A percentile compares a stretch with the other conserved stretches of the same genome.
Conservation (phyloP, 30 jellyfish, hydroid and myxozoan genomes). For the Hydractinia echinata region DNA sequence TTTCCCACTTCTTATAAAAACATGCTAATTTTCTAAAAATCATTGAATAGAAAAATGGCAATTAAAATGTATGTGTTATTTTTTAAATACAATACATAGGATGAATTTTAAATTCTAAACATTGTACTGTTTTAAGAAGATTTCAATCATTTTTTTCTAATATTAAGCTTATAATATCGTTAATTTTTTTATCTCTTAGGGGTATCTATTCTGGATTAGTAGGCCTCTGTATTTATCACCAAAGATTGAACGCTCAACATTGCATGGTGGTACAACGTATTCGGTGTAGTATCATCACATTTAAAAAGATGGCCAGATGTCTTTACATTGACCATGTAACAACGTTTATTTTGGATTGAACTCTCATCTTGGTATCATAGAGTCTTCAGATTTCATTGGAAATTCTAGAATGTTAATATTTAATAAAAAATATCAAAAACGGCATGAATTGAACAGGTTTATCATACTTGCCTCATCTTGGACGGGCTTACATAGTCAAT, state of each 20-base stretch:
- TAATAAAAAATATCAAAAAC: neutral
- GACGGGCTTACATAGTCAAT: too few species aligned
- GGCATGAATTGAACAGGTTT: too few species aligned
- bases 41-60: too few species aligned
- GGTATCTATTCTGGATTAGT: slow-evolving; percentile 78
- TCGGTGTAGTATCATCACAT: slow-evolving; percentile 35
- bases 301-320: slow-evolving; percentile 56
- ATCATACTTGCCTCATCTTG: too few species aligned
- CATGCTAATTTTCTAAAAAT: too few species aligned
- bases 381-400: slow-evolving; percentile 54
- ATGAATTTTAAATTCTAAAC: too few species aligned
- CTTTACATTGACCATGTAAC: slow-evolving; percentile 51
- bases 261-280: slow-evolving; percentile 61
- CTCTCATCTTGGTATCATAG: slow-evolving; percentile 47
- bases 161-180: too few species aligned
- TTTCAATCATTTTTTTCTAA: too few species aligned
- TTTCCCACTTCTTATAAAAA: too few species aligned
- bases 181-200: slow-evolving; percentile 5
- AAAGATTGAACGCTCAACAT: slow-evolving; percentile 62
- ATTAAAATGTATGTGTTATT: too few species aligned
- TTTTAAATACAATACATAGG: too few species aligned
- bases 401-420: slow-evolving; percentile 23
- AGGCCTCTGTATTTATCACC: slow-evolving; percentile 34
- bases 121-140: too few species aligned
- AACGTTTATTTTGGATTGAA: slow-evolving; percentile 80